A percentile compares a stretch with the other conserved stretches of the same genome.
phyloP scores from a whole-genome alignment of 2,888 invertebrate genomes.

The Melanophora roralis region DNA sequence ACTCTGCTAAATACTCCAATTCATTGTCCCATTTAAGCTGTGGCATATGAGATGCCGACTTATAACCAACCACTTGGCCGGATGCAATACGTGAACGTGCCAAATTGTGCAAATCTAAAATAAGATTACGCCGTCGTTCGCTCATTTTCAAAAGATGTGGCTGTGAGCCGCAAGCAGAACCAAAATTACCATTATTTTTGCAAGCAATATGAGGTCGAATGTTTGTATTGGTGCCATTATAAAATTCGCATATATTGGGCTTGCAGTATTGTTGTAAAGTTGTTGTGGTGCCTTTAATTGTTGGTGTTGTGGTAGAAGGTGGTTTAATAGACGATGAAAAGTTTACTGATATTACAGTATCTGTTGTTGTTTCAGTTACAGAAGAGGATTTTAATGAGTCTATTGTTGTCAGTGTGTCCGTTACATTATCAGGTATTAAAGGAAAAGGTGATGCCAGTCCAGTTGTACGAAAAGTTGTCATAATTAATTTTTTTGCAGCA shows the following conservation, averaged over 20 bases:
- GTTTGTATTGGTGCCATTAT: constrained; percentile 70
- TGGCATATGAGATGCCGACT: constrained; percentile 72
- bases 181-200: constrained; percentile 69
- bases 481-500: constrained; percentile 18
- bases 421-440: no score
- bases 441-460: constrained; percentile 2
- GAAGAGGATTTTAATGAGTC: no score
- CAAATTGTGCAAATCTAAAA: constrained; percentile 74
- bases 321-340: constrained; percentile 7
- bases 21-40: constrained; percentile 73
- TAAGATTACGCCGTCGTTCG: constrained; percentile 70
- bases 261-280: constrained; percentile 66
- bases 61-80: constrained; percentile 70
- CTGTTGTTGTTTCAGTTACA: no score
- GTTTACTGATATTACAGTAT: background rate
- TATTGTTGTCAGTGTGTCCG: no score
- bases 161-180: constrained; percentile 66
- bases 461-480: background rate
- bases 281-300: background rate
- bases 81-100: constrained; percentile 72
- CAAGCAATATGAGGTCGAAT: constrained; percentile 69
- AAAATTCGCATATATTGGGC: constrained; percentile 70
- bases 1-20: constrained; percentile 70
- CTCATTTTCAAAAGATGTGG: constrained; percentile 71
- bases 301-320: background rate